Conservation (phyloP, 1,140 invertebrate genomes). For the Neotoxoptera formosana region DNA sequence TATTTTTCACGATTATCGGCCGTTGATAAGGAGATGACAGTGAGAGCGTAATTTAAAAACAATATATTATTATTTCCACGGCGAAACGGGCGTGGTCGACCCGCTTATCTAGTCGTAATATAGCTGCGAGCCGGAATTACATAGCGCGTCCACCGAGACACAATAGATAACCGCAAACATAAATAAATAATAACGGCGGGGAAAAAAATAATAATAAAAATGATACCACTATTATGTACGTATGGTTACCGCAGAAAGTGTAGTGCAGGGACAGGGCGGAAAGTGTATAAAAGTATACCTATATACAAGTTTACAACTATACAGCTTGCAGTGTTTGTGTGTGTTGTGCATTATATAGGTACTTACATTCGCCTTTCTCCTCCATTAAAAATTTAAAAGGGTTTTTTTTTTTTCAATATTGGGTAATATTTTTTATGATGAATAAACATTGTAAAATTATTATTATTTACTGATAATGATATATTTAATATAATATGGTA, state of each 20-base stretch:
- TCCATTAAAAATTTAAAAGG: no score
- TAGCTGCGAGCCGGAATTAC: slow-evolving; percentile 43
- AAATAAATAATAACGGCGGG: slow-evolving; percentile 34
- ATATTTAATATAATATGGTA: no score
- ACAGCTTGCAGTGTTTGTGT: no score
- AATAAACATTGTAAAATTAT: no score
- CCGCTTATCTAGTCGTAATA: slow-evolving; percentile 33
- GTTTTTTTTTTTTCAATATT: no score
- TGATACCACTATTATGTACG: neutral
- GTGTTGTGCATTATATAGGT: no score
- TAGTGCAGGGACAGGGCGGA: neutral
- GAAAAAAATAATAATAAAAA: neutral
- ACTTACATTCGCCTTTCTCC: no score
- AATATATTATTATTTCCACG: slow-evolving; percentile 53
- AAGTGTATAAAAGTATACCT: no score
- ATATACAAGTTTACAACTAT: no score
- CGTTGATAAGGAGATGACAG: slow-evolving; percentile 53
- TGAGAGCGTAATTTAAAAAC: slow-evolving; percentile 52
- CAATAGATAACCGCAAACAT: slow-evolving; percentile 35
- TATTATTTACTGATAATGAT: no score
- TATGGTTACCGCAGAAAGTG: neutral
- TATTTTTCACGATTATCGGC: slow-evolving; percentile 56
- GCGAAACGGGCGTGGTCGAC: slow-evolving; percentile 36
- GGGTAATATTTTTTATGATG: no score
- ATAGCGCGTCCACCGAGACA: slow-evolving; percentile 5